Percentiles rank a stretch among this genome's conserved stretches.
These are phyloP conservation scores for Odontesthes bonariensis DNA, from an alignment of 2,113 vertebrate species.

Conservation along the genomic window DNA sequence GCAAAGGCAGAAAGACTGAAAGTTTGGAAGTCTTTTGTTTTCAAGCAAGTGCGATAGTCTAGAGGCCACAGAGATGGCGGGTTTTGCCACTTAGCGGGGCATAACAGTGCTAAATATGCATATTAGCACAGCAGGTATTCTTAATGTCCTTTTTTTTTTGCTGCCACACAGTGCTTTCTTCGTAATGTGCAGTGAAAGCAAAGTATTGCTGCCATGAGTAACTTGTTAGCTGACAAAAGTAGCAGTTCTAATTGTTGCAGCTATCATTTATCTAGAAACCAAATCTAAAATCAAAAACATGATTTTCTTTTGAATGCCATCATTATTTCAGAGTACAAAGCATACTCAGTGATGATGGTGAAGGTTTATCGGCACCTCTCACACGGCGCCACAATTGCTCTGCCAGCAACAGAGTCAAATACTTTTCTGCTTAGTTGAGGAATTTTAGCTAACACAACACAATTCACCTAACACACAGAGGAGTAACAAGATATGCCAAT, in stretches of 20 bases:
- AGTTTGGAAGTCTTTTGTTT: no score
- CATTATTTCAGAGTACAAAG: neutral
- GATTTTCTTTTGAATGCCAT: neutral
- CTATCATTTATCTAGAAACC: neutral
- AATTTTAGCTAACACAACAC: slow-evolving; percentile 47
- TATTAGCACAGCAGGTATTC: no score
- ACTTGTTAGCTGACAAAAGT: neutral
- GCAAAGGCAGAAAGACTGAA: no score
- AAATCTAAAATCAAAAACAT: neutral
- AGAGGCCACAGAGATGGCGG: no score
- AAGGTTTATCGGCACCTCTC: slow-evolving; percentile 24
- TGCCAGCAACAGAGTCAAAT: slow-evolving; percentile 42
- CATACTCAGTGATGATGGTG: neutral
- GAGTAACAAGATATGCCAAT: slow-evolving; percentile 27
- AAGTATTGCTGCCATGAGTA: neutral
- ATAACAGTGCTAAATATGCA: no score
- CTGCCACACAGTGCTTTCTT: no score
- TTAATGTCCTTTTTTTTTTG: no score
- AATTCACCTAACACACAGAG: slow-evolving; percentile 41
- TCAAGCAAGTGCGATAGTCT: no score
- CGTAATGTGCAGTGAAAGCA: no score
- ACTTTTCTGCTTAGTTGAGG: slow-evolving; percentile 47
- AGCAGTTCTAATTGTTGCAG: no score
- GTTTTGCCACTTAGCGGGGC: no score
- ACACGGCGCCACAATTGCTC: slow-evolving; percentile 40